Base-by-base conservation (phyloP, 2,888 invertebrate species). In the Iselma pallidipennis region DNA sequence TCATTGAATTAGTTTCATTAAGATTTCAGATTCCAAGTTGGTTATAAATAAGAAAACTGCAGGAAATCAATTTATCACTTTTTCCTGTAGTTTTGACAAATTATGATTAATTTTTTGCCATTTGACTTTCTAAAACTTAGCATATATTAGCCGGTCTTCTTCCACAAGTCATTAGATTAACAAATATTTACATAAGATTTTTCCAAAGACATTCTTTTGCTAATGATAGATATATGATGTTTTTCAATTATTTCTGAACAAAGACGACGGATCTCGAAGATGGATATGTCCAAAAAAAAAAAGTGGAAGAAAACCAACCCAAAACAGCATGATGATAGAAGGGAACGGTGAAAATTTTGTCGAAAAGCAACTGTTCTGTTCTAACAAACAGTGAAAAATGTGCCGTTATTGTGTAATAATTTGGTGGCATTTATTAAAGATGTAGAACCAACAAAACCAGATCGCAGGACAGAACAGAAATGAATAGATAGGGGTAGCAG, bases 401-500 rank as follows among this genome's bases (percentile, higher is more conserved):
- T 65, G 65, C 54, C 66, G 74, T 77, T 78, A 77, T 78, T 78
- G 76, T 77, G 76, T 72, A 76, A 77, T 77, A 76, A 78, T 76
- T 76, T 73, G 71, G 69, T 65, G 64, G 71, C 76, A 78, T 78
- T 76, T 77, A 78, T 79, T 77, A 77, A 76, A 76, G 77, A 76
- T 75, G 77, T 71, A 70, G 66, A 67, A 66, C 66, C 71, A 71
- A 72, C 68, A 70, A 69, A 69, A 71, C 68, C 67, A 62, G 16
- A 56, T 63, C 60, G 64, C 65, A 52, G 59, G 49, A 26, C 55
- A 53, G 63, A 60, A 55, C 58, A 71, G 73, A 74, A 78, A 78
- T 80, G 79, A 79, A 80, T 80, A 79, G 80, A 80, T 79, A 78
- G 80, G 79, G 79, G 78, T 77, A 76, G 73, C 76, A 80, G 78